Evolutionary conservation across 1,140 invertebrate species (phyloP).

Genomic region (Cydia pomonella): DNA sequence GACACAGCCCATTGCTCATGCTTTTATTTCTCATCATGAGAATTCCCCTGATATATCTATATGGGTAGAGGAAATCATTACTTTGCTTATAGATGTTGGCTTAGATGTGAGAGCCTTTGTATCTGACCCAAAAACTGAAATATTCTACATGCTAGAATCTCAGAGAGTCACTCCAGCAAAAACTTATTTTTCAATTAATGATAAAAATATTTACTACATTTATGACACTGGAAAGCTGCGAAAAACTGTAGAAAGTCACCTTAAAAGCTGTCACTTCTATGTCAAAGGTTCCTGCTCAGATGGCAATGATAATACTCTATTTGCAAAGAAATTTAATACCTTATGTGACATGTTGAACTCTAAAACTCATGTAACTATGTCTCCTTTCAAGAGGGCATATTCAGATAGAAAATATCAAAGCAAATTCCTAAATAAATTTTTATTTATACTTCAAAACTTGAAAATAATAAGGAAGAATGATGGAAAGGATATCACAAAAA

Average conservation of each 20-base stretch:
- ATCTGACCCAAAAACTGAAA: conserved; percentile 29
- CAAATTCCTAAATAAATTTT: conserved; percentile 25
- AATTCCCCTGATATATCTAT: conserved; percentile 35
- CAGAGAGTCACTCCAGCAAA: conserved; percentile 10
- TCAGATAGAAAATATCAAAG: conserved; percentile 8
- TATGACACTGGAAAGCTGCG: conserved; percentile 24
- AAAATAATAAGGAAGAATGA: conserved; percentile 23
- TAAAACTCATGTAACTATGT: not conserved
- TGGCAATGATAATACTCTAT: not conserved
- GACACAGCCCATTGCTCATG: conserved; percentile 37
- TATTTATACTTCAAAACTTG: conserved; percentile 27
- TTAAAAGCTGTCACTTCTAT: conserved; percentile 32
- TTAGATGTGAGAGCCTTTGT: conserved; percentile 35
- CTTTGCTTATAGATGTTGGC: conserved; percentile 24
- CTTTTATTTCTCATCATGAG: conserved; percentile 35
- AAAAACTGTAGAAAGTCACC: not conserved
- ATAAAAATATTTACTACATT: conserved; percentile 33
- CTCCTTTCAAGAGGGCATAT: conserved; percentile 1
- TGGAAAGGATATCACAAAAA: conserved; percentile 31
- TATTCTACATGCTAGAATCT: conserved; percentile 16
- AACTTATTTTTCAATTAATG: conserved; percentile 29
- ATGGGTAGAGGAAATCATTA: conserved; percentile 39
- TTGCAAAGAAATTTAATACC: conserved; percentile 12
- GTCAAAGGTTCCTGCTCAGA: not conserved
- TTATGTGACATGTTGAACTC: conserved; percentile 26